Base-by-base conservation (phyloP, 2,113 vertebrate genomes). In the Cygnus buccinator region DNA sequence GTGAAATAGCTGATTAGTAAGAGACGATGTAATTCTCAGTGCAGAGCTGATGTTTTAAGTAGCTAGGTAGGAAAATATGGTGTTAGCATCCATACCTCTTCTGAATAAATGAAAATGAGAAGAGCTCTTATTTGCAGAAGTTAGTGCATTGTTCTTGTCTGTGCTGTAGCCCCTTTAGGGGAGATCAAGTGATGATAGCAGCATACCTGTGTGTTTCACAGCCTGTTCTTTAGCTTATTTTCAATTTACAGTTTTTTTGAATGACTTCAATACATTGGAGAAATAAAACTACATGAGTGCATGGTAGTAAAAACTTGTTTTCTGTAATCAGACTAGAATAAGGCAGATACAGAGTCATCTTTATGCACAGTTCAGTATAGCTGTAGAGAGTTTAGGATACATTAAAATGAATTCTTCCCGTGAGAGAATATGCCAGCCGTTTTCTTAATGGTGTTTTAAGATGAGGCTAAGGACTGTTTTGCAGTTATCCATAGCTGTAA, bases 61-160 rank as follows among this genome's bases (percentile, higher is more conserved):
- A 62, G 71, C 6, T 13, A 26, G n/a, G 37, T 77, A 88, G 57
- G 58, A 95, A 58, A 89, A 26, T 50, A 39, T 20, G 35, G 39
- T 0, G 0, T 35, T 58, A 26, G 28, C 29, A 33, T 29, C 37
- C 16, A 28, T 54, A 19, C 39, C 19, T 72, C 55, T 92, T 74
- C 78, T 66, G 66, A 91, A 21, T 79, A 81, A 72, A 29, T 78
- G 55, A 90, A 92, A 92, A 79, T 41, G 35, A 93, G 72, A 76
- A 74, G 79, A 63, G 10, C 14, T 88, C 35, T 63, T 86, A 41
- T 14, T 65, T 84, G 57, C 33, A 62, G 66, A 77, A 80, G 18
- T 16, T 52, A 67, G 8, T 31, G 35, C 3, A 4, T 31, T 74
- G 9, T 10, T 37, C 8, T 65, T 63, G 29, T 37, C 28, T 54